A percentile compares a stretch with the other conserved stretches of the same genome.
These are phyloP conservation scores for Cataglyphis albicans DNA, from an alignment of 2,888 invertebrate genomes.

Conservation along the genomic window DNA sequence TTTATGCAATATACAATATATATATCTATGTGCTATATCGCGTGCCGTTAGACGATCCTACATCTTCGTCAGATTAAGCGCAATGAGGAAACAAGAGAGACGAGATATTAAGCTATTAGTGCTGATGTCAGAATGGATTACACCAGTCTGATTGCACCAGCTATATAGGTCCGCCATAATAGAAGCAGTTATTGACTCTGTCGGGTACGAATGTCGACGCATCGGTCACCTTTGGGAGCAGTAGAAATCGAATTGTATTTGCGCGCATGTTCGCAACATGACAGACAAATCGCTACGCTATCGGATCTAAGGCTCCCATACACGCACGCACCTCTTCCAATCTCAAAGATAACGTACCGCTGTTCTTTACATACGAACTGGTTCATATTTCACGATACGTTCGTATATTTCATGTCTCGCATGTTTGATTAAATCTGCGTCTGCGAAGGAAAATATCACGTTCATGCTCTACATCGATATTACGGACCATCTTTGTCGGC, in stretches of 20 bases:
- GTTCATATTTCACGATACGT: slow-evolving; percentile 45
- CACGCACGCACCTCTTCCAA: slow-evolving; percentile 19
- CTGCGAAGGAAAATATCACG: slow-evolving; percentile 20
- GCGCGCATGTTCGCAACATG: slow-evolving; percentile 52
- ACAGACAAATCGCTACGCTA: slow-evolving; percentile 63
- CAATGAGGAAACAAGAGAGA: neutral
- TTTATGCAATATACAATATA: slow-evolving; percentile 26
- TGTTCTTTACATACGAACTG: slow-evolving; percentile 36
- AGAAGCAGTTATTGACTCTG: slow-evolving; percentile 59
- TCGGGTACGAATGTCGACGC: slow-evolving; percentile 54
- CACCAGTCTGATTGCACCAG: slow-evolving; percentile 49
- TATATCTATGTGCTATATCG: neutral
- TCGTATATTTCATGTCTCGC: slow-evolving; percentile 43
- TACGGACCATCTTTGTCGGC: slow-evolving; percentile 24
- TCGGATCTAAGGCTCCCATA: slow-evolving; percentile 26
- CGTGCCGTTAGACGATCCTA: neutral
- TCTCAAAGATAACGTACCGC: slow-evolving; percentile 42
- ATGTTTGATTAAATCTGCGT: slow-evolving; percentile 31
- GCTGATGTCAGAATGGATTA: slow-evolving; percentile 42
- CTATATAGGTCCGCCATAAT: slow-evolving; percentile 47
- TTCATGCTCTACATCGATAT: slow-evolving; percentile 11
- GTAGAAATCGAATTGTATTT: slow-evolving; percentile 50
- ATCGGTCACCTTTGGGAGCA: slow-evolving; percentile 59
- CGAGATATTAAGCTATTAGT: slow-evolving; percentile 43
- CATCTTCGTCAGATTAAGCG: slow-evolving; percentile 26